A percentile compares a stretch with the other conserved stretches of the same genome.
Evolutionary conservation across 2,113 vertebrate genomes (phyloP).

Genomic region (Dunckerocampus dactyliophorus): DNA sequence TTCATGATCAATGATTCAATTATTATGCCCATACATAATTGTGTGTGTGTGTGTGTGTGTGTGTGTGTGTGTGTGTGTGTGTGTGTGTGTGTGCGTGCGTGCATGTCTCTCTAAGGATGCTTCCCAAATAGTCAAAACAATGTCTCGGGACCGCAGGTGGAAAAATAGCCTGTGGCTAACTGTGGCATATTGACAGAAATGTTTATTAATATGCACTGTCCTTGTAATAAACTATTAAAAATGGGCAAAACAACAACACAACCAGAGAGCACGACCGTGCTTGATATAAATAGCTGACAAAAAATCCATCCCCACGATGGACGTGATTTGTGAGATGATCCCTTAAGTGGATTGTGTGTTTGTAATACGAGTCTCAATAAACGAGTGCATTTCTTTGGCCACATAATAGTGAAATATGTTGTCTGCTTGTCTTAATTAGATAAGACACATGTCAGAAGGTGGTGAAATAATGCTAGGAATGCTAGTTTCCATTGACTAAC

Average conservation of each 20-base stretch:
- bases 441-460: slow-evolving; percentile 22
- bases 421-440: slow-evolving; percentile 24
- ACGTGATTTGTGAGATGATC: background rate
- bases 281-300: background rate
- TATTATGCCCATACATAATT: no score
- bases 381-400: background rate
- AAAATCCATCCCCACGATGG: background rate
- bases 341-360: background rate
- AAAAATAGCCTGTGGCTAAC: no score
- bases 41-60: no score
- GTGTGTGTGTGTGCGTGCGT: no score
- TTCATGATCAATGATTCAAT: no score
- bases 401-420: background rate
- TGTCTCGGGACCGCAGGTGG: no score
- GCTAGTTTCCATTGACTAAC: slow-evolving; percentile 52
- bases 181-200: no score
- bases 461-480: slow-evolving; percentile 55
- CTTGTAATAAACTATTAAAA: no score
- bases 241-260: background rate
- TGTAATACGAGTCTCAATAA: background rate
- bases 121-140: slow-evolving; percentile 32
- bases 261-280: background rate
- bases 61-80: background rate
- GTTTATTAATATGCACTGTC: no score
- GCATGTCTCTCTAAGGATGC: slow-evolving; percentile 16